A percentile compares a stretch with the other conserved stretches of the same genome.
These are phyloP conservation scores for Agrilus biguttatus DNA, from an alignment of 2,888 invertebrate genomes.

Conservation along the genomic window DNA sequence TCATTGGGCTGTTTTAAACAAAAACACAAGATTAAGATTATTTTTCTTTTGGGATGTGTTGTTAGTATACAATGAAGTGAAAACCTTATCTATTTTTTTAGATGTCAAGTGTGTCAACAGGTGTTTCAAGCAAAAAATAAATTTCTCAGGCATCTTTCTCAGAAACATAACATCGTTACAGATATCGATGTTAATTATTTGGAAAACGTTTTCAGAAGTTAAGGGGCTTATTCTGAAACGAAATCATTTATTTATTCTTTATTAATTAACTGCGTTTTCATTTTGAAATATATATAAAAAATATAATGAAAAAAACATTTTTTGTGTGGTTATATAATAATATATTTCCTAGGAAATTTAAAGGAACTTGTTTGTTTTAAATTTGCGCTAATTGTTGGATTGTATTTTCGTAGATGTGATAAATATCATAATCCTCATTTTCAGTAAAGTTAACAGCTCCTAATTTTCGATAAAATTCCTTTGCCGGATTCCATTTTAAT, in stretches of 20 bases:
- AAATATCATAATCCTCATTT: conserved; percentile 54
- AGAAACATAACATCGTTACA: conserved; percentile 15
- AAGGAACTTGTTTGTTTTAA: too few relatives aligned
- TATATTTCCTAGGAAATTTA: too few relatives aligned
- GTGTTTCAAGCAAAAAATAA: conserved; percentile 20
- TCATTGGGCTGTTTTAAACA: too few relatives aligned
- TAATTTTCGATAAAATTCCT: conserved; percentile 54
- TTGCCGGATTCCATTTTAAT: conserved; percentile 72
- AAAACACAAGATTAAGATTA: too few relatives aligned
- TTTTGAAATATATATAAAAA: too few relatives aligned
- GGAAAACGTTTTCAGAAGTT: too few relatives aligned
- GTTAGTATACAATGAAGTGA: background rate
- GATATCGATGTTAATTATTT: background rate
- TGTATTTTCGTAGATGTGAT: conserved; percentile 33
- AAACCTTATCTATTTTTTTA: conserved; percentile 4
- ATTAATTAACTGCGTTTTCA: too few relatives aligned
- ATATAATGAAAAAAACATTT: too few relatives aligned
- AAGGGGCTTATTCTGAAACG: too few relatives aligned
- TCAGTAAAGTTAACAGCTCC: conserved; percentile 54
- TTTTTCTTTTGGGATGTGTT: too few relatives aligned
- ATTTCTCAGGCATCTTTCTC: conserved; percentile 21
- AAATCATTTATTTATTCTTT: too few relatives aligned
- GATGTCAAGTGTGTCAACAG: conserved; percentile 20
- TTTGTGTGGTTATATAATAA: background rate
- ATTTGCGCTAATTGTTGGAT: conserved; percentile 3